Evolutionary conservation across 2,113 vertebrate species (phyloP).

Genomic region (Acinonyx jubatus): DNA sequence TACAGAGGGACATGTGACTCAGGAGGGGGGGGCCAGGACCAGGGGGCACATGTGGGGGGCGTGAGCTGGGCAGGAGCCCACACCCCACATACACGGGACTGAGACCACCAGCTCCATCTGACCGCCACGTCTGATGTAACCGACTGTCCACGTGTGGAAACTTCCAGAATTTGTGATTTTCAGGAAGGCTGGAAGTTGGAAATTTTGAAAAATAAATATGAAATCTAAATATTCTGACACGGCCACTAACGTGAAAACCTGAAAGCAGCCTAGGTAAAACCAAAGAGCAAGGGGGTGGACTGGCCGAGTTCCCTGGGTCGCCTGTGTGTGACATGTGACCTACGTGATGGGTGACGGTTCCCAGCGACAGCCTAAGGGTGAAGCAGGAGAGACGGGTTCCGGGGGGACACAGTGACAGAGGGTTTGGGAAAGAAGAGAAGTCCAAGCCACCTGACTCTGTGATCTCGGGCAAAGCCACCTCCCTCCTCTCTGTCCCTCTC

Average conservation of each 20-base stretch:
- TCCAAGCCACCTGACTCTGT: fast-evolving
- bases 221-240: background rate
- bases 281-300: background rate
- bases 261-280: background rate
- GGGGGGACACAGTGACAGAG: fast-evolving
- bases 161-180: background rate
- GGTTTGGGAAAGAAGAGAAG: no score
- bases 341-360: background rate
- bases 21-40: background rate
- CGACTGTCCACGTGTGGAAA: background rate
- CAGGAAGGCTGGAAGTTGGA: background rate
- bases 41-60: fast-evolving
- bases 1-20: background rate
- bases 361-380: fast-evolving
- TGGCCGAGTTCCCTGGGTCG: background rate
- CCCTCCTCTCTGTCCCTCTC: no score
- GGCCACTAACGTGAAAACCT: background rate
- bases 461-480: background rate
- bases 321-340: background rate
- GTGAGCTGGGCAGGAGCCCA: fast-evolving
- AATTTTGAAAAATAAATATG: background rate
- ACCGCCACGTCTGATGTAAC: background rate
- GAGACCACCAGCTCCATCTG: background rate
- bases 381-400: background rate
- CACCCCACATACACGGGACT: fast-evolving